phyloP scores from a whole-genome alignment of 2,113 vertebrate genomes.

The Trichechus manatus region DNA sequence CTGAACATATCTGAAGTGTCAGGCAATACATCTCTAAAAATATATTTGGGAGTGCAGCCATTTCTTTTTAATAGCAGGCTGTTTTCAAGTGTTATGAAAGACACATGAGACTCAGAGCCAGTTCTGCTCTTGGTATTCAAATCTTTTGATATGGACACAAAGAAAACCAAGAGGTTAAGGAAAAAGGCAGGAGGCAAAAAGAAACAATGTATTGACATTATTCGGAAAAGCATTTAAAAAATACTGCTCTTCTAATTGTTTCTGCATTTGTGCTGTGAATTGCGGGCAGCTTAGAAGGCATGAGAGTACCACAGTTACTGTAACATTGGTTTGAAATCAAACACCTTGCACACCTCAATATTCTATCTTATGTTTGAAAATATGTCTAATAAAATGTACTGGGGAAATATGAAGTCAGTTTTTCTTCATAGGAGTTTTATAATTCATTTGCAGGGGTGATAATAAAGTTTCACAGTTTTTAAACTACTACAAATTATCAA shows the following conservation, averaged over 20 bases:
- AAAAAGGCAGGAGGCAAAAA: background rate
- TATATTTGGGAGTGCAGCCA: background rate
- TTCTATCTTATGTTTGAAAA: constrained; percentile 29
- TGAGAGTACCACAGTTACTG: background rate
- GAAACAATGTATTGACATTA: background rate
- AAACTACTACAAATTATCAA: background rate
- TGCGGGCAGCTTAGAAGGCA: background rate
- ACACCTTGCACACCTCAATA: background rate
- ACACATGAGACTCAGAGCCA: background rate
- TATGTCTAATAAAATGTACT: background rate
- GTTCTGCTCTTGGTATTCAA: background rate
- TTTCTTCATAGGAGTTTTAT: constrained; percentile 8
- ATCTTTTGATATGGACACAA: constrained; percentile 7
- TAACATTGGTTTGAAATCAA: constrained; percentile 31
- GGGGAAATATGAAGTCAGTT: background rate
- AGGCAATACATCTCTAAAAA: constrained; percentile 54
- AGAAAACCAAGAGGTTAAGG: constrained; percentile 24
- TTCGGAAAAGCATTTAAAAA: background rate
- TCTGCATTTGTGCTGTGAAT: background rate
- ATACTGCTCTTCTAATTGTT: background rate
- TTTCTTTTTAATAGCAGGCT: constrained; percentile 48
- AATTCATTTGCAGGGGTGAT: background rate
- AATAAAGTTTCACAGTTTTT: background rate
- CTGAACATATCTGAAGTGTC: constrained; percentile 28
- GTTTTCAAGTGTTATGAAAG: constrained; percentile 24